Percentiles rank a stretch among this genome's conserved stretches.
phyloP scores from a whole-genome alignment of 2,888 invertebrate genomes.

The Galerucella nymphaeae region DNA sequence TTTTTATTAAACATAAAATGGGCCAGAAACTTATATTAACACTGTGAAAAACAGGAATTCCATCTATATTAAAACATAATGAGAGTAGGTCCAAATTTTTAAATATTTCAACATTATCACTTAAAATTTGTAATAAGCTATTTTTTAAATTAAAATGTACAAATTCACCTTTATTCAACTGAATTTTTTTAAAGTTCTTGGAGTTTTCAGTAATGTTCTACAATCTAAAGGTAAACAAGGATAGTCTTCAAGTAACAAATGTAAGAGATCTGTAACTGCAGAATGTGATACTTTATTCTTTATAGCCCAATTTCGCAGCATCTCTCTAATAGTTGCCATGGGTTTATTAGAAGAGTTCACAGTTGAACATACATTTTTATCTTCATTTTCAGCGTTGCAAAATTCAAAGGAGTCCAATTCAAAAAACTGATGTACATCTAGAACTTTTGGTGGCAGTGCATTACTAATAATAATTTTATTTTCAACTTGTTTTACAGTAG shows the following conservation, averaged over 20 bases:
- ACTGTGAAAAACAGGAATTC: not conserved
- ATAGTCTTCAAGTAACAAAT: not conserved
- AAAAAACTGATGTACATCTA: too few relatives aligned
- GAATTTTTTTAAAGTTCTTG: not conserved
- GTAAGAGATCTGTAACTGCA: conserved; percentile 12
- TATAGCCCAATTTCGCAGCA: conserved; percentile 3
- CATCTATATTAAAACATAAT: not conserved
- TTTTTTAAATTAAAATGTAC: not conserved
- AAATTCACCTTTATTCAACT: not conserved
- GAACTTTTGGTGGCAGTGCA: too few relatives aligned
- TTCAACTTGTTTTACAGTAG: too few relatives aligned
- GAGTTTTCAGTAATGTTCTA: conserved; percentile 7
- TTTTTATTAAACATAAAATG: not conserved
- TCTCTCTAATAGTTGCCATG: not conserved
- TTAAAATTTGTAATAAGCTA: not conserved
- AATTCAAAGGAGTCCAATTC: too few relatives aligned
- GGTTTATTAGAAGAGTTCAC: not conserved
- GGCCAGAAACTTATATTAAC: not conserved
- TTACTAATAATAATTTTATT: too few relatives aligned
- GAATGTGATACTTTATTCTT: conserved; percentile 11
- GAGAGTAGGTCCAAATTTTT: not conserved
- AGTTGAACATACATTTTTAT: not conserved
- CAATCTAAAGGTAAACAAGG: conserved; percentile 5
- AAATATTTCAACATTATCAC: too few relatives aligned
- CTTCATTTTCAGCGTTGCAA: not conserved